A percentile compares a stretch with the other conserved stretches of the same genome.
Evolutionary conservation across 2,888 invertebrate species (phyloP).

Genomic region (Chymomyza fuscimana): DNA sequence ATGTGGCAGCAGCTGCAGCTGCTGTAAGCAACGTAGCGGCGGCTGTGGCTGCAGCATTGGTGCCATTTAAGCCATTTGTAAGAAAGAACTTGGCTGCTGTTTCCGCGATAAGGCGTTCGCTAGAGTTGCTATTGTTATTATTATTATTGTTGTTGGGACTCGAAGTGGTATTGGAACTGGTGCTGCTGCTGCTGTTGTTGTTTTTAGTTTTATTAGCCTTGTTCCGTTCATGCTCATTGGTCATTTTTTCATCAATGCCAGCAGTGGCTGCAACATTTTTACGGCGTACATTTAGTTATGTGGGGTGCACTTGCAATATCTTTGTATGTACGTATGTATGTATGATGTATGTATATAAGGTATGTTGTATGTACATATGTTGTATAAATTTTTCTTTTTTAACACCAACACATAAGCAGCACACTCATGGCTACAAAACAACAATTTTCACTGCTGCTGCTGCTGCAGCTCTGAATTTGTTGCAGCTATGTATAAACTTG

Average conservation of each 20-base stretch:
- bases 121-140: slow-evolving; percentile 47
- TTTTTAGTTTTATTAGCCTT: slow-evolving; percentile 83
- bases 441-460: slow-evolving; percentile 40
- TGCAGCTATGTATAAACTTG: slow-evolving; percentile 1
- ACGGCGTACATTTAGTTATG: slow-evolving; percentile 55
- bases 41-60: slow-evolving; percentile 60
- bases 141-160: slow-evolving; percentile 35
- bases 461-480: neutral
- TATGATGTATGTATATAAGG: slow-evolving; percentile 21
- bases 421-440: slow-evolving; percentile 8
- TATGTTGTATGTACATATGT: neutral
- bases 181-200: slow-evolving; percentile 80
- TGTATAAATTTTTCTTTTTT: slow-evolving; percentile 15
- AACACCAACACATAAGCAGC: slow-evolving; percentile 8
- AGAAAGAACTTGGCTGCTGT: slow-evolving; percentile 73
- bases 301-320: slow-evolving; percentile 52
- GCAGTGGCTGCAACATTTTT: slow-evolving; percentile 78
- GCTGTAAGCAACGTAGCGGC: slow-evolving; percentile 57
- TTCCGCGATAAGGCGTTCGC: slow-evolving; percentile 68
- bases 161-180: slow-evolving; percentile 35
- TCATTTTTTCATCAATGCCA: slow-evolving; percentile 85
- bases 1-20: slow-evolving; percentile 64
- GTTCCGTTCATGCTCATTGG: slow-evolving; percentile 83
- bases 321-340: slow-evolving; percentile 20
- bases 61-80: slow-evolving; percentile 75